These are phyloP conservation scores for Malthinus seriepunctatus DNA, from an alignment of 2,888 invertebrate species.

Conservation along the genomic window DNA sequence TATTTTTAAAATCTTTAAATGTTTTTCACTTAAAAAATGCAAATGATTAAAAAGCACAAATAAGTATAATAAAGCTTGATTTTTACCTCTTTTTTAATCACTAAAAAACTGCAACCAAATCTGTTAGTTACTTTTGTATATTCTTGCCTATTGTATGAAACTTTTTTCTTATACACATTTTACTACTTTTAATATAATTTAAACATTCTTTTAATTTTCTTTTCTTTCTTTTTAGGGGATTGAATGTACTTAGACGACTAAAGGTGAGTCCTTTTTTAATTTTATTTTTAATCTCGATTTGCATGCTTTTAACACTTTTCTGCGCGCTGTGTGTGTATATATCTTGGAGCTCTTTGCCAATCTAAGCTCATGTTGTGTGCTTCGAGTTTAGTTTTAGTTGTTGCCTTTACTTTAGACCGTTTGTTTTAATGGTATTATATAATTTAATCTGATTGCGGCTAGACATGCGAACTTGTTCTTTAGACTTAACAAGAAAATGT, in stretches of 20 bases:
- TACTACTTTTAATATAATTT: constrained; percentile 37
- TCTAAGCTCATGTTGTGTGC: constrained; percentile 13
- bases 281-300: constrained; percentile 1
- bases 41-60: too few relatives aligned
- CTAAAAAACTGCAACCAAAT: constrained; percentile 13
- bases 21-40: too few relatives aligned
- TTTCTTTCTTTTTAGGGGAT: constrained; percentile 51
- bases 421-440: constrained; percentile 17
- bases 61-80: too few relatives aligned
- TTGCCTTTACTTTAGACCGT: constrained; percentile 8
- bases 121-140: constrained; percentile 15
- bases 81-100: too few relatives aligned
- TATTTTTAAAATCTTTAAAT: too few relatives aligned
- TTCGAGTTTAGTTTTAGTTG: constrained; percentile 1
- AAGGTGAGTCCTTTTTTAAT: constrained; percentile 48
- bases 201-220: constrained; percentile 35
- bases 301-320: constrained; percentile 12
- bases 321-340: constrained; percentile 1
- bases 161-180: constrained; percentile 19
- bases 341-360: too few relatives aligned
- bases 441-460: constrained; percentile 17
- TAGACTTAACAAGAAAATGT: constrained; percentile 4
- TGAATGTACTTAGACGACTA: constrained; percentile 51
- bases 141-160: constrained; percentile 8
- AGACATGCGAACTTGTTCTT: constrained; percentile 14